These are phyloP conservation scores for Melanchra persicariae DNA, from an alignment of 2,888 invertebrate genomes.

Conservation along the genomic window DNA sequence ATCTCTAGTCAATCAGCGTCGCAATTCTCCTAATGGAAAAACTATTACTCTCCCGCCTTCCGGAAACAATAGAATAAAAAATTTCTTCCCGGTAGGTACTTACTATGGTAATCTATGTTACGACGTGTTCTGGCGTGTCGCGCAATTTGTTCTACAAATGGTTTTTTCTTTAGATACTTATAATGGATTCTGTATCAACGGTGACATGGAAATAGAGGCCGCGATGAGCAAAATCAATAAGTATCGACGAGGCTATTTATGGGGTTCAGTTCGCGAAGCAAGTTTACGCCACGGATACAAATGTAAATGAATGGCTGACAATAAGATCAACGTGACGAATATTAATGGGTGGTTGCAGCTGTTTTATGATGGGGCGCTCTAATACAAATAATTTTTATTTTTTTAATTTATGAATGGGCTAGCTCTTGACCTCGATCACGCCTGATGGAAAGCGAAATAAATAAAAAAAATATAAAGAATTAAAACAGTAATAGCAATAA, in stretches of 20 bases:
- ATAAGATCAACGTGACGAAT: slow-evolving; percentile 22
- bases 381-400: too few relatives aligned
- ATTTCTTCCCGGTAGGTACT: slow-evolving; percentile 55
- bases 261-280: slow-evolving; percentile 11
- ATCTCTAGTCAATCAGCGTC: slow-evolving; percentile 72
- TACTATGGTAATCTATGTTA: slow-evolving; percentile 76
- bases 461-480: too few relatives aligned
- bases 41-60: slow-evolving; percentile 75
- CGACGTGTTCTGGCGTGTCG: slow-evolving; percentile 70
- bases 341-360: slow-evolving; percentile 21
- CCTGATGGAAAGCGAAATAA: too few relatives aligned
- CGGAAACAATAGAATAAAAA: slow-evolving; percentile 73
- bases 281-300: slow-evolving; percentile 25
- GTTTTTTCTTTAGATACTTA: slow-evolving; percentile 51
- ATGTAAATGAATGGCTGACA: slow-evolving; percentile 31
- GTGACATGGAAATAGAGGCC: slow-evolving; percentile 11
- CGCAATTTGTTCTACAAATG: slow-evolving; percentile 78
- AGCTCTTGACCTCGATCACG: too few relatives aligned
- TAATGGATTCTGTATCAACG: slow-evolving; percentile 36
- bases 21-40: slow-evolving; percentile 77
- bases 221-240: slow-evolving; percentile 32
- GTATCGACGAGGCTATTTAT: slow-evolving; percentile 30
- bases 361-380: background rate
- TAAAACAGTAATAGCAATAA: too few relatives aligned
- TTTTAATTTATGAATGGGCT: too few relatives aligned